Percentiles rank a stretch among this genome's conserved stretches.
Evolutionary conservation across 2,888 invertebrate genomes (phyloP).

Genomic region (Dryomyza anilis): DNA sequence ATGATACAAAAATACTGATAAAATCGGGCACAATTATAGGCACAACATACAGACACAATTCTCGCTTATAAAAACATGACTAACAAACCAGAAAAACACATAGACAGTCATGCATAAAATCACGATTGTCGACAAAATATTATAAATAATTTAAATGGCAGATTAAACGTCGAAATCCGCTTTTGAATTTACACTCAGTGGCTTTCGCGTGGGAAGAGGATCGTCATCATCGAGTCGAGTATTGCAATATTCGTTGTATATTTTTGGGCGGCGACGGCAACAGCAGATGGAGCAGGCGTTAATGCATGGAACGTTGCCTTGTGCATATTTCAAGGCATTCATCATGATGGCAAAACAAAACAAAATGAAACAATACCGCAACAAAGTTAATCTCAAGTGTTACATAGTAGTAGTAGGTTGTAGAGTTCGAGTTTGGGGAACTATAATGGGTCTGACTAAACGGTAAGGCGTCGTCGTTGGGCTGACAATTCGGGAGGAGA

Average conservation of each 20-base stretch:
- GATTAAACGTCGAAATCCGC: conserved; percentile 8
- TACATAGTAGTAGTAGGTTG: too few relatives aligned
- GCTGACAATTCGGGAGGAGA: neutral
- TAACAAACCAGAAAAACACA: too few relatives aligned
- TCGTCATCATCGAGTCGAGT: too few relatives aligned
- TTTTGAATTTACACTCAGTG: conserved; percentile 11
- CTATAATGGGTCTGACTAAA: neutral
- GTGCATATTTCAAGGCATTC: conserved; percentile 12
- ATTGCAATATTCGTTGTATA: too few relatives aligned
- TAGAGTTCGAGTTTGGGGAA: too few relatives aligned
- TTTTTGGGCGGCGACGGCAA: neutral
- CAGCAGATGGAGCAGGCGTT: neutral
- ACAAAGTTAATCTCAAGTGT: conserved; percentile 10
- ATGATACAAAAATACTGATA: too few relatives aligned
- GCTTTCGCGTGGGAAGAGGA: neutral
- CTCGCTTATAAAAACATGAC: too few relatives aligned
- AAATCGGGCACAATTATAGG: too few relatives aligned
- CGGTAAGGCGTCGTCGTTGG: neutral
- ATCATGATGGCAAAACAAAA: conserved; percentile 2
- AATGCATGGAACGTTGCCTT: conserved; percentile 7
- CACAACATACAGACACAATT: too few relatives aligned
- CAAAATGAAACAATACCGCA: conserved; percentile 13
- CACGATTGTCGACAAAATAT: conserved; percentile 21
- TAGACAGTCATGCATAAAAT: conserved; percentile 18
- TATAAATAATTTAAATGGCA: conserved; percentile 25